Evolutionary conservation across 2,113 vertebrate species (phyloP).

Genomic region (Brachyhypopomus gauderio): DNA sequence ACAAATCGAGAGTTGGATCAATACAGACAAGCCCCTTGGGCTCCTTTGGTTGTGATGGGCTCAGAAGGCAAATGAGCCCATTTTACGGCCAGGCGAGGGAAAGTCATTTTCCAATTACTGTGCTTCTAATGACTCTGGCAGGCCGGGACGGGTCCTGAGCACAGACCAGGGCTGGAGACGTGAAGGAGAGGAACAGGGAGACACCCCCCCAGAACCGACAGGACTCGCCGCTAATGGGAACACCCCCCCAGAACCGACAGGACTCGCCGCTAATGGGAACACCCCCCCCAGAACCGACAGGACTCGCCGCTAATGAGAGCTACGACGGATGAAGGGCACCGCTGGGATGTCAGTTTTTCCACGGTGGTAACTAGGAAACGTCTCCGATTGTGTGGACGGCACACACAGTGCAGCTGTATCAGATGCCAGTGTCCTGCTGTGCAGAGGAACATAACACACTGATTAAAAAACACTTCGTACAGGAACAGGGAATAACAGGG

Average conservation of each 20-base stretch:
- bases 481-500: neutral
- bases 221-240: too few relatives aligned
- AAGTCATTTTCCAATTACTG: constrained; percentile 45
- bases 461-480: neutral
- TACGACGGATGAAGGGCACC: constrained; percentile 30
- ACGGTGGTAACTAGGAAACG: neutral
- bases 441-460: neutral
- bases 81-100: constrained; percentile 18
- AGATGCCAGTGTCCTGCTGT: neutral
- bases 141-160: constrained; percentile 23
- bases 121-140: constrained; percentile 41
- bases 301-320: constrained; percentile 34
- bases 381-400: neutral
- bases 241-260: too few relatives aligned
- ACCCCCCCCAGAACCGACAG: too few relatives aligned
- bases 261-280: too few relatives aligned
- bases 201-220: too few relatives aligned
- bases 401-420: neutral
- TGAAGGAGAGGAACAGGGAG: constrained; percentile 1
- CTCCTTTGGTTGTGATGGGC: constrained; percentile 20
- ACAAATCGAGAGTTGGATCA: constrained; percentile 26
- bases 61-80: constrained; percentile 40
- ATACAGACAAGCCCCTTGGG: constrained; percentile 35
- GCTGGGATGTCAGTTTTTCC: constrained; percentile 13
- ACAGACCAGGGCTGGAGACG: constrained; percentile 6